phyloP scores from a whole-genome alignment of 2,797 vertebrate species.

The Bryconaethiops microstoma region DNA sequence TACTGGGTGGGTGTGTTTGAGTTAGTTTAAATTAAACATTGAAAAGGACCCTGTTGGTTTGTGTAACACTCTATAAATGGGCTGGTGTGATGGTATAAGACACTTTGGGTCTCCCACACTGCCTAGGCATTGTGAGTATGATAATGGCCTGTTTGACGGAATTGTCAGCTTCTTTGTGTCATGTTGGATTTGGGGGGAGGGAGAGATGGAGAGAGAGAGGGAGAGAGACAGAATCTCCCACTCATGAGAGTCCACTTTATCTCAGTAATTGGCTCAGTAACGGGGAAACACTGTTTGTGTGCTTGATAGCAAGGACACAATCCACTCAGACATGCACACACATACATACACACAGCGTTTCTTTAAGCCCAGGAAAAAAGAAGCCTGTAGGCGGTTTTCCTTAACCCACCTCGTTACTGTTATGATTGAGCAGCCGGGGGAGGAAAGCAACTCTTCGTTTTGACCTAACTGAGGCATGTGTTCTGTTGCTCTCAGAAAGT shows the following conservation, averaged over 20 bases:
- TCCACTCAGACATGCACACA: slow-evolving; percentile 46
- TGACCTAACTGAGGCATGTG: slow-evolving; percentile 79
- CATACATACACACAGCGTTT: slow-evolving; percentile 26
- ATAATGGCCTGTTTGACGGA: slow-evolving; percentile 56
- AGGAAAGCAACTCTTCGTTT: slow-evolving; percentile 77
- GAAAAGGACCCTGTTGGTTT: slow-evolving; percentile 34
- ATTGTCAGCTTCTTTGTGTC: slow-evolving; percentile 56
- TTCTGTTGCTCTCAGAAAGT: slow-evolving; percentile 74
- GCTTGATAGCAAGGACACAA: slow-evolving; percentile 59
- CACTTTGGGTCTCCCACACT: slow-evolving; percentile 57
- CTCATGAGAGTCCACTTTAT: slow-evolving; percentile 62
- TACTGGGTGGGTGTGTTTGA: slow-evolving; percentile 23
- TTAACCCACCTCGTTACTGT: slow-evolving; percentile 76
- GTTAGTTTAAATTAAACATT: slow-evolving; percentile 35
- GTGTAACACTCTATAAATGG: slow-evolving; percentile 49
- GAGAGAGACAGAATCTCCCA: slow-evolving; percentile 36
- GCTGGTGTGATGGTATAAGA: slow-evolving; percentile 54
- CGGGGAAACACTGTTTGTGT: slow-evolving; percentile 56
- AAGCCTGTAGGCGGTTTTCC: slow-evolving; percentile 66
- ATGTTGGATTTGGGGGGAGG: slow-evolving; percentile 45
- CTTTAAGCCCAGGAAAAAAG: slow-evolving; percentile 52
- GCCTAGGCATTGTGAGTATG: slow-evolving; percentile 42
- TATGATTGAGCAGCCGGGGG: slow-evolving; percentile 71
- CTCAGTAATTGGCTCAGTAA: slow-evolving; percentile 60
- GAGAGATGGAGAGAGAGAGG: background rate